Evolutionary conservation across 2,888 invertebrate species (phyloP).

Genomic region (Agrotis exclamationis): DNA sequence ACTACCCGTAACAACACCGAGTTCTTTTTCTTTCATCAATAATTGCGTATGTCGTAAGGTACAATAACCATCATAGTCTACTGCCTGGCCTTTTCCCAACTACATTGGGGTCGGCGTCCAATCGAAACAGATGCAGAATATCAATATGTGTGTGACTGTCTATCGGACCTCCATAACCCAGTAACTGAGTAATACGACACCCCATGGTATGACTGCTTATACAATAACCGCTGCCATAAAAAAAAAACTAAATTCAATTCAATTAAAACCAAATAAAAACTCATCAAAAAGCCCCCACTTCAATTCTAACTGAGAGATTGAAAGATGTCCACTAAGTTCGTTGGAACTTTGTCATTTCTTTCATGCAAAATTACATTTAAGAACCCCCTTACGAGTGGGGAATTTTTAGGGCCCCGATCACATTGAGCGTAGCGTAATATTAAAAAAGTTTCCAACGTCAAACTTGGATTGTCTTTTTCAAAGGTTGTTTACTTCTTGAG

Average conservation of each 20-base stretch:
- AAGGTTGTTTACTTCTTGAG: conserved; percentile 80
- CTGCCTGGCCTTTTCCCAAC: too few species aligned
- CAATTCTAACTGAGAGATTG: conserved; percentile 74
- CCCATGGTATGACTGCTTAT: too few species aligned
- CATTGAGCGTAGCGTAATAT: conserved; percentile 88
- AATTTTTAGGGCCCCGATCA: conserved; percentile 86
- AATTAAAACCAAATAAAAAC: conserved; percentile 63
- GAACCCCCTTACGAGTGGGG: conserved; percentile 79
- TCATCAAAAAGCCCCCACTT: conserved; percentile 62
- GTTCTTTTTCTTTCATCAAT: too few species aligned
- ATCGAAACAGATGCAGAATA: too few species aligned
- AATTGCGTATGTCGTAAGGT: background rate
- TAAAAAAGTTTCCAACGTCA: conserved; percentile 87
- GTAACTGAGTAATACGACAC: too few species aligned
- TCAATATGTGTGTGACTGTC: too few species aligned
- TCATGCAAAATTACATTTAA: conserved; percentile 89
- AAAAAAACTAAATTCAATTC: conserved; percentile 41
- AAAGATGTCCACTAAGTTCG: conserved; percentile 79
- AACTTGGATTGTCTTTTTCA: conserved; percentile 90
- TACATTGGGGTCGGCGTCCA: too few species aligned
- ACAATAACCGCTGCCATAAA: background rate
- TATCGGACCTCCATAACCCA: too few species aligned
- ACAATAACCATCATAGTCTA: too few species aligned
- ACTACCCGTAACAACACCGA: too few species aligned
- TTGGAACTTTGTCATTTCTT: conserved; percentile 86